A percentile compares a stretch with the other conserved stretches of the same genome.
Conservation (phyloP, 2,113 vertebrate genomes). For the Ammospiza nelsoni region DNA sequence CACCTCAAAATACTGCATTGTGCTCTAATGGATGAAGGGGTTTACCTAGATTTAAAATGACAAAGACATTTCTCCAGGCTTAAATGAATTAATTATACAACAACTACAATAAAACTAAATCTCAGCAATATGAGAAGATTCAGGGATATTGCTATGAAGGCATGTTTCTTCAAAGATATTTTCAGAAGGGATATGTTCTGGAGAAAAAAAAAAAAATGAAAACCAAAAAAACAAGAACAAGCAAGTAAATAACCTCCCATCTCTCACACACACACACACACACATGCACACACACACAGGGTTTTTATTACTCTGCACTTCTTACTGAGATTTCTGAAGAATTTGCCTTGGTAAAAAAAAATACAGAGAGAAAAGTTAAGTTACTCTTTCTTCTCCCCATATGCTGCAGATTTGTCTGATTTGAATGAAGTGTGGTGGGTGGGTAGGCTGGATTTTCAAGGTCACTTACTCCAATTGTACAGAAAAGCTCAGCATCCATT, state of each 20-base stretch:
- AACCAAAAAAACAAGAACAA: background rate
- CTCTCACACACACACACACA: too few species aligned
- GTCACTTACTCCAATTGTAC: background rate
- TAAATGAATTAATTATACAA: background rate
- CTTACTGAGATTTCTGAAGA: background rate
- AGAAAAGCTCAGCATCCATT: background rate
- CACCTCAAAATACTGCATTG: background rate
- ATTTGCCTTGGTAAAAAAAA: background rate
- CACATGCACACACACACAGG: too few species aligned
- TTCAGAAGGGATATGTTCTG: background rate
- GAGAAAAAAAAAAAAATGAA: too few species aligned
- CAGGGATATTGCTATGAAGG: background rate
- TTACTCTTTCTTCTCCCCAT: background rate
- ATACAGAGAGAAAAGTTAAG: background rate
- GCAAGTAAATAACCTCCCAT: background rate
- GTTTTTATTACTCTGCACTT: background rate
- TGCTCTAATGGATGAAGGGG: background rate
- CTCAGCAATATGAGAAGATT: background rate
- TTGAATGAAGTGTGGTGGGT: background rate
- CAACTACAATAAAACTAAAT: background rate
- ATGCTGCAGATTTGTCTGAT: background rate
- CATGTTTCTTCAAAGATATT: background rate
- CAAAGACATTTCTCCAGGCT: background rate
- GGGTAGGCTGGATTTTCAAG: background rate
- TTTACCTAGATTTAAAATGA: background rate